These are phyloP conservation scores for Scaptomyza tumidula DNA, from an alignment of 2,888 invertebrate genomes.

Conservation along the genomic window DNA sequence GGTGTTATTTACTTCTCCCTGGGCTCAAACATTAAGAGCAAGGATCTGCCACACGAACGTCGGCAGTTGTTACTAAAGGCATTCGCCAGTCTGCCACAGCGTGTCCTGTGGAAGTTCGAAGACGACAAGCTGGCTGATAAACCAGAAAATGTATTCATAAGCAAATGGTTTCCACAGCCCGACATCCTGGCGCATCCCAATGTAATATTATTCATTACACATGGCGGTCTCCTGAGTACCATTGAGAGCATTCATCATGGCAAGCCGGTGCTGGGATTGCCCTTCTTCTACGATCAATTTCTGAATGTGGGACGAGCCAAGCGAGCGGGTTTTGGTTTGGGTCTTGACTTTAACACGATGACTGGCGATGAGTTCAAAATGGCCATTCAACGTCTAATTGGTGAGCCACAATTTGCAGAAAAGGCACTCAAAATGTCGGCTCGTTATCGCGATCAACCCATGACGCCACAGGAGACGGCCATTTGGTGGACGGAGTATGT, in stretches of 20 bases:
- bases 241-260: constrained; percentile 85
- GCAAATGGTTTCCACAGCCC: constrained; percentile 85
- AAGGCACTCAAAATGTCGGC: constrained; percentile 67
- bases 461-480: constrained; percentile 77
- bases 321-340: constrained; percentile 83
- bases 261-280: constrained; percentile 85
- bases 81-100: constrained; percentile 65
- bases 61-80: constrained; percentile 62
- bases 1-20: constrained; percentile 85
- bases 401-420: constrained; percentile 55
- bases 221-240: constrained; percentile 85
- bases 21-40: constrained; percentile 83
- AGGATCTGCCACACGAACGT: constrained; percentile 66
- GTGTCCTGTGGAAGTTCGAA: constrained; percentile 85
- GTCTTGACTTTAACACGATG: constrained; percentile 80
- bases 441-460: constrained; percentile 80
- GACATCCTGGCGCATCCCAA: constrained; percentile 85
- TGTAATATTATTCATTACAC: constrained; percentile 84
- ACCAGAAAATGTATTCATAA: constrained; percentile 78
- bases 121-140: constrained; percentile 75
- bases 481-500: constrained; percentile 83
- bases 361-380: constrained; percentile 73
- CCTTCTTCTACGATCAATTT: constrained; percentile 85
- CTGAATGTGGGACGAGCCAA: constrained; percentile 84
- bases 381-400: constrained; percentile 64